Evolutionary conservation across 2,113 vertebrate genomes (phyloP), one percentile per base, ranked within the genome.

Genomic region (Lathamus discolor): DNA sequence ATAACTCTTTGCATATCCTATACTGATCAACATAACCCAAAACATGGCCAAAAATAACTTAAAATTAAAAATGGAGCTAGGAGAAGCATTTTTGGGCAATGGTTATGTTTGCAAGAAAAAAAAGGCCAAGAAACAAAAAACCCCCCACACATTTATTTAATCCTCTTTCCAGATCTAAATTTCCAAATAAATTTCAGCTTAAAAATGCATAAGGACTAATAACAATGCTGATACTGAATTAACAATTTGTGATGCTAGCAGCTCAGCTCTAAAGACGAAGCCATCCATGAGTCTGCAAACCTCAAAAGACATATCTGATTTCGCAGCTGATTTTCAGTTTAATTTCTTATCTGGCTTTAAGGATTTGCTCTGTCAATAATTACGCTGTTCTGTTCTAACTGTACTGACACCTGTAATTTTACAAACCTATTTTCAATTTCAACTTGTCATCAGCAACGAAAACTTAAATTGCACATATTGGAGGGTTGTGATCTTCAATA

Each of bases 311-410:
- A 11, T 13, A 28, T 13, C 64, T 92, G 72, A n/a, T 61, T 74
- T 52, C 67, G 86, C 68, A 83, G 72, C 76, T 86, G 81, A 95
- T 95, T 76, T 92, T 72, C 16, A 63, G 39, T 74, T 82, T 68
- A 7, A 29, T 90, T 85, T 83, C 44, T 68, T n/a, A 44, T 18
- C 62, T 82, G 62, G 23, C 48, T 70, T 63, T 83, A 86, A 93
- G 67, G 59, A 82, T 68, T 90, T 77, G 29, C 49, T 87, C 81
- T n/a, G 39, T 15, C 28, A 78, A 63, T 93, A 83, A 95, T 97
- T 69, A 64, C 57, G 51, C 57, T 85, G 57, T 57, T 89, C 86
- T 66, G 6, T 17, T 76, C 74, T 48, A 6, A 16, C 81, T 87
- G 39, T 74, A 6, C 31, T 41, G 70, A 52, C 57, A 90, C 41